A percentile compares a stretch with the other conserved stretches of the same genome.
Conservation (phyloP, 1,140 invertebrate genomes). For the Venturia canescens region DNA sequence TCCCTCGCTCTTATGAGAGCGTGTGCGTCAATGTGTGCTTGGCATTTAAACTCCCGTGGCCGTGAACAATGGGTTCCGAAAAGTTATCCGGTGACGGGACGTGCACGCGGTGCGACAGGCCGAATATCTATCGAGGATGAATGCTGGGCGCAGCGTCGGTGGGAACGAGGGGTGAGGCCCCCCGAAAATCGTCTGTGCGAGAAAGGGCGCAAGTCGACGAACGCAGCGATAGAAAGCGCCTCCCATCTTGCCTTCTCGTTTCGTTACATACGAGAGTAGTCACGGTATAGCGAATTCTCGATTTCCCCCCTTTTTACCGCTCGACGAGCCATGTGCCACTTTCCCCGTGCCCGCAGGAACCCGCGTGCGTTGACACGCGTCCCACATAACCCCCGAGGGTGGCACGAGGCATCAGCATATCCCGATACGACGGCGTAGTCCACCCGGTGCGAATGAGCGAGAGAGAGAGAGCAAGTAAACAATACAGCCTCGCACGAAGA, state of each 20-base stretch:
- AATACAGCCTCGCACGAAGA: constrained; percentile 5
- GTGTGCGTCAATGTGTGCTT: constrained; percentile 36
- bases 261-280: neutral
- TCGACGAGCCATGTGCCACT: constrained; percentile 66
- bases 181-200: constrained; percentile 16
- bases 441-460: neutral
- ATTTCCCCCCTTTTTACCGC: constrained; percentile 10
- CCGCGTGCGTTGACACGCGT: constrained; percentile 47
- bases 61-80: constrained; percentile 63
- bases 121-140: constrained; percentile 17
- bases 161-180: constrained; percentile 14
- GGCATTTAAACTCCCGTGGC: constrained; percentile 70
- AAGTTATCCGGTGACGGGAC: constrained; percentile 63
- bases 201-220: neutral
- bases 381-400: constrained; percentile 19
- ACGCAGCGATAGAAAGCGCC: too few species aligned
- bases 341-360: constrained; percentile 46
- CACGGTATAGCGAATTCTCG: constrained; percentile 2
- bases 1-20: neutral
- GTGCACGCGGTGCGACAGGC: constrained; percentile 14
- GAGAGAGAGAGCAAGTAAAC: neutral
- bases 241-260: too few species aligned
- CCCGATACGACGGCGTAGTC: neutral
- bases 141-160: constrained; percentile 21
- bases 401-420: neutral